These are phyloP conservation scores for Nysson spinosus DNA, from an alignment of 2,888 invertebrate genomes.

Conservation along the genomic window DNA sequence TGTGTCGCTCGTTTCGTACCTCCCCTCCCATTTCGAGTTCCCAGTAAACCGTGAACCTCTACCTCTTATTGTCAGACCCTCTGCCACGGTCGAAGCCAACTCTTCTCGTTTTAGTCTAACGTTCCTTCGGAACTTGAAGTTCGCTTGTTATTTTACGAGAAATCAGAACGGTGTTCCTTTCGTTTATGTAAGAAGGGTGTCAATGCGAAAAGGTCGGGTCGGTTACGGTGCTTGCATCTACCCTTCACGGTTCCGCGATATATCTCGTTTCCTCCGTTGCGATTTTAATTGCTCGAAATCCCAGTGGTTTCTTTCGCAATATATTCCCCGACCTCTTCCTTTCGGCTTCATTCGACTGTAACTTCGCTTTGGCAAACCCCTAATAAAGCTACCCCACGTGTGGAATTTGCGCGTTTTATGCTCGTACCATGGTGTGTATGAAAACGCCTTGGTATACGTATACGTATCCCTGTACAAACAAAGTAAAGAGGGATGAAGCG, in stretches of 20 bases:
- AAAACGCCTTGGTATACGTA: background rate
- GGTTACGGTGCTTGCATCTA: constrained; percentile 29
- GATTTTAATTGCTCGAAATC: constrained; percentile 68
- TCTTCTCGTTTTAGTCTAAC: constrained; percentile 4
- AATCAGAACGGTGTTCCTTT: constrained; percentile 26
- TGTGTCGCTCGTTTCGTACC: constrained; percentile 15
- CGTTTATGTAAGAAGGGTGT: constrained; percentile 32
- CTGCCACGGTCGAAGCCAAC: background rate
- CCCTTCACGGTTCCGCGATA: constrained; percentile 11
- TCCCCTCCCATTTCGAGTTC: constrained; percentile 19
- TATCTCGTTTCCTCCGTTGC: constrained; percentile 22
- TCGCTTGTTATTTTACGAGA: constrained; percentile 47
- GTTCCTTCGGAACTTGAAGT: background rate
- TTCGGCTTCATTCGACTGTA: constrained; percentile 25
- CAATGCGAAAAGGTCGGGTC: constrained; percentile 34
- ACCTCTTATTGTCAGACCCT: background rate
- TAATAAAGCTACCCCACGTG: constrained; percentile 42
- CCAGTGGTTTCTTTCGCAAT: constrained; percentile 46
- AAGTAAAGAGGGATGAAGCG: constrained; percentile 9
- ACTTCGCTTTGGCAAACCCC: constrained; percentile 12
- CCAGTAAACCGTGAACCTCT: constrained; percentile 32
- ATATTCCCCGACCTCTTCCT: constrained; percentile 16
- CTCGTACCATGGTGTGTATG: constrained; percentile 3
- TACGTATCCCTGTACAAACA: constrained; percentile 42
- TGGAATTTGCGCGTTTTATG: constrained; percentile 39